phyloP scores from a whole-genome alignment of 2,113 vertebrate species.

The Osmerus eperlanus region DNA sequence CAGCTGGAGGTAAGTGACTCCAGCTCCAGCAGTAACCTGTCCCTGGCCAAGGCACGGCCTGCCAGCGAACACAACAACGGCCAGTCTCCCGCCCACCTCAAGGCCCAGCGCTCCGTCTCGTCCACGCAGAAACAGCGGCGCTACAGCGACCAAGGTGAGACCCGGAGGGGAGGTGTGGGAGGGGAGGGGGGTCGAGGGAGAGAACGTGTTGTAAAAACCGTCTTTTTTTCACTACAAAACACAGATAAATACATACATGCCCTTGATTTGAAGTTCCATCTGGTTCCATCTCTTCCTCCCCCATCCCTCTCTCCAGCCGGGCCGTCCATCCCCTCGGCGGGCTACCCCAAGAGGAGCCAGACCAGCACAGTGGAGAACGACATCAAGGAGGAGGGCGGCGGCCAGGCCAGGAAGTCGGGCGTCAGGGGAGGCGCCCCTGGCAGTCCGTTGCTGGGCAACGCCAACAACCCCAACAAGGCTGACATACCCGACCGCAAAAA shows the following conservation, averaged over 20 bases:
- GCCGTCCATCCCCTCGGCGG: constrained; percentile 81
- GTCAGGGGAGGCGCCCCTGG: constrained; percentile 79
- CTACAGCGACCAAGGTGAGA: constrained; percentile 96
- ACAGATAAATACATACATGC: no score
- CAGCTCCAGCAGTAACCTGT: constrained; percentile 93
- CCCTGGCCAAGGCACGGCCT: constrained; percentile 90
- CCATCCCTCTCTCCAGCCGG: constrained; percentile 54
- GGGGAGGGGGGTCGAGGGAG: not conserved
- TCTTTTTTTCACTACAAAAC: no score
- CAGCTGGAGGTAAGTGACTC: constrained; percentile 93
- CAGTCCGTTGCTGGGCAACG: constrained; percentile 92
- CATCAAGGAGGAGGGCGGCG: constrained; percentile 82
- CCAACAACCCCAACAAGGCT: constrained; percentile 96
- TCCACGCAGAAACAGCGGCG: constrained; percentile 91
- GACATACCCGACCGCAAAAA: constrained; percentile 97
- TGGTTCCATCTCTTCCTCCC: not conserved
- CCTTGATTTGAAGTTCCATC: no score
- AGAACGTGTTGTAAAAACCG: not conserved
- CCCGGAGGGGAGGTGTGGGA: not conserved
- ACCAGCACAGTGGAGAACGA: constrained; percentile 85
- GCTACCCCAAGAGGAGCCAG: constrained; percentile 89
- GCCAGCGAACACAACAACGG: constrained; percentile 87
- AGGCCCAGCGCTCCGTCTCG: constrained; percentile 87
- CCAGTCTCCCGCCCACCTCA: constrained; percentile 91
- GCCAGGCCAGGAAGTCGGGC: constrained; percentile 83